phyloP scores from a whole-genome alignment of 23 tunicate genomes.

The Clavelina lepadiformis region DNA sequence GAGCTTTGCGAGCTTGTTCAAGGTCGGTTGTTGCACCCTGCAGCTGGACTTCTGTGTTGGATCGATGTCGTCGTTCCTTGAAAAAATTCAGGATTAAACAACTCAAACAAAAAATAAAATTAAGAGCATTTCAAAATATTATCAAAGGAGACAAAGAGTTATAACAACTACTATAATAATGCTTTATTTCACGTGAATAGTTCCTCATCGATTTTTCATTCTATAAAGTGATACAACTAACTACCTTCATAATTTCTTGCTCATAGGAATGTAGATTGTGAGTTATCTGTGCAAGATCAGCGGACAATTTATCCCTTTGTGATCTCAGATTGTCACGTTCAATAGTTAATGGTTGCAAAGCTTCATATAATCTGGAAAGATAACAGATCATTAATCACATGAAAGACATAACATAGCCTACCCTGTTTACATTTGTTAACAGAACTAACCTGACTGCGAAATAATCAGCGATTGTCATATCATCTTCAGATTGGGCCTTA shows the following conservation, averaged over 20 bases:
- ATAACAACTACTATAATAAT: too few species aligned
- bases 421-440: background rate
- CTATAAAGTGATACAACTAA: background rate
- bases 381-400: background rate
- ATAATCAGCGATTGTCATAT: slow-evolving; percentile 64
- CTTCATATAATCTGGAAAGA: slow-evolving; percentile 52
- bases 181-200: too few species aligned
- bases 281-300: slow-evolving; percentile 48
- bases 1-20: slow-evolving; percentile 23
- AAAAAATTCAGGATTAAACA: too few species aligned
- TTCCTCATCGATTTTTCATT: too few species aligned
- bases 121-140: too few species aligned
- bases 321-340: slow-evolving; percentile 60
- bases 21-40: slow-evolving; percentile 20
- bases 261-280: slow-evolving; percentile 45
- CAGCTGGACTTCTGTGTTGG: slow-evolving; percentile 42
- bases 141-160: too few species aligned
- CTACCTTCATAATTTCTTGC: slow-evolving; percentile 69
- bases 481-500: slow-evolving; percentile 52
- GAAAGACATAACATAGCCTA: too few species aligned
- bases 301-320: slow-evolving; percentile 70
- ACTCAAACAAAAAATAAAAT: too few species aligned
- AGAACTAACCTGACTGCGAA: slow-evolving; percentile 54
- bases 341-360: slow-evolving; percentile 44
- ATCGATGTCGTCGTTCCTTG: slow-evolving; percentile 44